A percentile compares a stretch with the other conserved stretches of the same genome.
phyloP scores from a whole-genome alignment of 2,113 vertebrate species.

The Potamarius usumacintae region DNA sequence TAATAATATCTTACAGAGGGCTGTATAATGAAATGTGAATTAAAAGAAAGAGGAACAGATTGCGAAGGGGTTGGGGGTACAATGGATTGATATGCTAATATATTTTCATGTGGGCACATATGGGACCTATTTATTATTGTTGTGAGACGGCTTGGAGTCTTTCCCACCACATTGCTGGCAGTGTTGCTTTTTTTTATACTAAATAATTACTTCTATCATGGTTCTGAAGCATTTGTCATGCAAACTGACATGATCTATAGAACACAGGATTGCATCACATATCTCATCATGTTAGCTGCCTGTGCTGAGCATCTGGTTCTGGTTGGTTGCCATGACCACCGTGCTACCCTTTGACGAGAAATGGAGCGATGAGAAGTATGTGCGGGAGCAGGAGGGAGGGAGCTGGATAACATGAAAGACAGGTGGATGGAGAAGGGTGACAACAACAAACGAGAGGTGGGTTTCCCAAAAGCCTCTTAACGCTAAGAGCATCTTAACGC shows the following conservation, averaged over 20 bases:
- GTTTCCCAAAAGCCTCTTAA: too few species aligned
- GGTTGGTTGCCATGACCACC: constrained; percentile 45
- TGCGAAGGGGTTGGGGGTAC: background rate
- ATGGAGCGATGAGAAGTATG: constrained; percentile 4
- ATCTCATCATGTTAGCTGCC: background rate
- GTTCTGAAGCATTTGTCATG: background rate
- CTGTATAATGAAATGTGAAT: constrained; percentile 5
- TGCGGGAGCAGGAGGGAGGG: constrained; percentile 11
- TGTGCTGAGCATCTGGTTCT: constrained; percentile 31
- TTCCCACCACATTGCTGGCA: background rate
- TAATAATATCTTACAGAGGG: background rate
- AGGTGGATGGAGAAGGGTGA: background rate
- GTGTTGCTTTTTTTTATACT: background rate
- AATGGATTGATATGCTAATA: constrained; percentile 27
- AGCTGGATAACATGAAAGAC: background rate
- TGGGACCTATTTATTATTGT: constrained; percentile 6
- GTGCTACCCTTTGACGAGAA: constrained; percentile 37
- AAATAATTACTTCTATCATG: background rate
- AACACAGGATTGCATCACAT: background rate
- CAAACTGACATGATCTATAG: background rate
- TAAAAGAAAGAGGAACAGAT: background rate
- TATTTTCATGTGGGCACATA: background rate
- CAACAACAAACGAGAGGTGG: background rate
- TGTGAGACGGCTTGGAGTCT: background rate
- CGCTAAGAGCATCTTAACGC: too few species aligned